Evolutionary conservation across 2,888 invertebrate species (phyloP), one percentile per base, ranked within the genome.

Genomic region (Beris chalybata): DNA sequence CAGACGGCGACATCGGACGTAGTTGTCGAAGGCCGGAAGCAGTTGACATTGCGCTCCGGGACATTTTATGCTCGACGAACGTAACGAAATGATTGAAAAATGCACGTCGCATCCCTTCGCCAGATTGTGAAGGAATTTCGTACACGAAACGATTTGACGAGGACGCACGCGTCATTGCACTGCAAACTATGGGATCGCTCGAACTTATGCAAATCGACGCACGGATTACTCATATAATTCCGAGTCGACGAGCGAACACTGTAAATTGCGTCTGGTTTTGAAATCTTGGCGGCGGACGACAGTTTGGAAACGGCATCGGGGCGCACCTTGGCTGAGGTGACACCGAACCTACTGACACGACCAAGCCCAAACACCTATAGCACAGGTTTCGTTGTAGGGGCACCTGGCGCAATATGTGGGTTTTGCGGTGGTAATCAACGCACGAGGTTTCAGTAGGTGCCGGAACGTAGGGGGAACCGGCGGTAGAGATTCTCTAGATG

Each of bases 171-270:
- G 59, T 59, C 59, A 59, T 59, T 59, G 59, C 48, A 59, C 59
- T 59, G 44, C 22, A 29, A 31, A 48, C 48, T 59, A 59, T 59
- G 59, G 13, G 29, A 30, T 47, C 13, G 57, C 57, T 44, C 45
- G 57, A 45, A 58, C 45, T 47, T 59, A 59, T 59, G 59, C 59
- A 59, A 59, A 59, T 48, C 59, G 47, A 58, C 5, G 31, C n/a
- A 13, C 11, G n/a, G 50, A 59, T 59, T 59, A 59, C 31, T 50
- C 59, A 59, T 31, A n/a, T 29, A 22, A 11, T 29, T 52, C 22
- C 11, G 52, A 52, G n/a, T 1, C 47, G 12, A 47, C 5, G 12
- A 15, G 1, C 22, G 13, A 15, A 13, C 12, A 6, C 48, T 5
- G 15, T 13, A 15, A 43, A 6, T 56, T 56, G 30, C 56, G 30